phyloP scores from a whole-genome alignment of 2,888 invertebrate genomes.

The Silvanus unidentatus region DNA sequence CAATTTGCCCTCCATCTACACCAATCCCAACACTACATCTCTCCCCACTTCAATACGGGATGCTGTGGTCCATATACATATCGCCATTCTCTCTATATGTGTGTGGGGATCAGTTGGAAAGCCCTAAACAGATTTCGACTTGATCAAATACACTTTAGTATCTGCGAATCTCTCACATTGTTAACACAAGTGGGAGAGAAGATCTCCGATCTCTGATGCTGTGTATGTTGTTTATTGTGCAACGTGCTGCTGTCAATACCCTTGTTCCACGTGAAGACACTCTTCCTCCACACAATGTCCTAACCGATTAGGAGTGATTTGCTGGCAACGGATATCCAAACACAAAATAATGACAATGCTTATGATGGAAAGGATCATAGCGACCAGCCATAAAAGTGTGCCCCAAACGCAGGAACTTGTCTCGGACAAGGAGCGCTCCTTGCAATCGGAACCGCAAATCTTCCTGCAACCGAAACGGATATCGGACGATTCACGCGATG shows the following conservation, averaged over 20 bases:
- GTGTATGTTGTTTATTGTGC: conserved; percentile 9
- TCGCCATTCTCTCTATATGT: conserved; percentile 30
- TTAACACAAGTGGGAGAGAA: conserved; percentile 15
- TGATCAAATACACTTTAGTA: conserved; percentile 27
- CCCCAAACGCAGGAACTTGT: neutral
- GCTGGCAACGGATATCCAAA: no score
- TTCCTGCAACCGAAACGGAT: conserved; percentile 40
- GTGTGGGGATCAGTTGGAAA: conserved; percentile 18
- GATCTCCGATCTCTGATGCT: neutral
- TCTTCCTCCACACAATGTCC: no score
- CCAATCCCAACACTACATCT: conserved; percentile 6
- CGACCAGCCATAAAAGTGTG: conserved; percentile 24
- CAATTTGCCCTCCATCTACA: conserved; percentile 7
- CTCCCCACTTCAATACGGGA: conserved; percentile 6
- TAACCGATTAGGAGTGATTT: no score
- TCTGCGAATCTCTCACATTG: conserved; percentile 25
- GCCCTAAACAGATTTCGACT: conserved; percentile 19
- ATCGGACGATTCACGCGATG: conserved; percentile 42
- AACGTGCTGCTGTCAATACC: neutral
- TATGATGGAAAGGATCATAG: conserved; percentile 47
- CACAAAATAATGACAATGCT: conserved; percentile 47
- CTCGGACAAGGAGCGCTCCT: neutral
- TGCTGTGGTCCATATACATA: conserved; percentile 15
- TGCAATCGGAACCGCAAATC: conserved; percentile 32
- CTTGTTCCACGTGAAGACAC: no score